Conservation (phyloP, 2,113 vertebrate genomes). For the Apeltes quadracus region DNA sequence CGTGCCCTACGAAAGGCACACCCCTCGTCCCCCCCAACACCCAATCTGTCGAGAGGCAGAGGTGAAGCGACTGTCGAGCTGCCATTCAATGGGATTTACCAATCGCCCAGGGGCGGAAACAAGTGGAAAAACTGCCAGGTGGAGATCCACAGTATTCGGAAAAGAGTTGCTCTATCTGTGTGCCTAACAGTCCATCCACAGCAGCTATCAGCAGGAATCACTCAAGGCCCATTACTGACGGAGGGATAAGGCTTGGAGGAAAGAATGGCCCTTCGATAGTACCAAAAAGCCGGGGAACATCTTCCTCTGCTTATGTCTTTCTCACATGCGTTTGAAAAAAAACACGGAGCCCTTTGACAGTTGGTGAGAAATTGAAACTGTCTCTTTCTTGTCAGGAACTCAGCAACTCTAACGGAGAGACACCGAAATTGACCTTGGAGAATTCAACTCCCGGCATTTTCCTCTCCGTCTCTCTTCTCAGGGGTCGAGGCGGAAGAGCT, state of each 20-base stretch:
- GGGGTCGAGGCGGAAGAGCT: constrained; percentile 28
- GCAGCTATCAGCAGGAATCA: constrained; percentile 70
- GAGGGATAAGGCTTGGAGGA: constrained; percentile 62
- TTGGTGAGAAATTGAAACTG: constrained; percentile 73
- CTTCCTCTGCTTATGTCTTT: constrained; percentile 69
- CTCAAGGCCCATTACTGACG: constrained; percentile 73
- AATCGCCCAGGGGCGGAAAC: constrained; percentile 45
- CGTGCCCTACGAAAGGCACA: constrained; percentile 21
- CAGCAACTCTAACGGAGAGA: constrained; percentile 67
- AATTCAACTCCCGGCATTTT: constrained; percentile 35
- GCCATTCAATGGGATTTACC: constrained; percentile 63
- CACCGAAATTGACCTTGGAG: constrained; percentile 70
- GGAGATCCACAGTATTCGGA: constrained; percentile 56
- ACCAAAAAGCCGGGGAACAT: constrained; percentile 66
- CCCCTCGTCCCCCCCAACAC: background rate
- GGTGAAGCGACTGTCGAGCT: constrained; percentile 58
- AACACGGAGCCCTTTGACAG: constrained; percentile 65
- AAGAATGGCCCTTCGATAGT: constrained; percentile 70
- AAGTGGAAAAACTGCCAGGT: constrained; percentile 53
- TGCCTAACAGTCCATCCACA: constrained; percentile 60
- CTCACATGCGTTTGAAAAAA: constrained; percentile 65
- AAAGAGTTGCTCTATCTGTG: constrained; percentile 60
- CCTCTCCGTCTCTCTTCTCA: background rate
- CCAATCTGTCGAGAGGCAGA: background rate
- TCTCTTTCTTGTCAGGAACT: constrained; percentile 71